phyloP scores from a whole-genome alignment of 1,140 invertebrate genomes.

The Samia ricini region DNA sequence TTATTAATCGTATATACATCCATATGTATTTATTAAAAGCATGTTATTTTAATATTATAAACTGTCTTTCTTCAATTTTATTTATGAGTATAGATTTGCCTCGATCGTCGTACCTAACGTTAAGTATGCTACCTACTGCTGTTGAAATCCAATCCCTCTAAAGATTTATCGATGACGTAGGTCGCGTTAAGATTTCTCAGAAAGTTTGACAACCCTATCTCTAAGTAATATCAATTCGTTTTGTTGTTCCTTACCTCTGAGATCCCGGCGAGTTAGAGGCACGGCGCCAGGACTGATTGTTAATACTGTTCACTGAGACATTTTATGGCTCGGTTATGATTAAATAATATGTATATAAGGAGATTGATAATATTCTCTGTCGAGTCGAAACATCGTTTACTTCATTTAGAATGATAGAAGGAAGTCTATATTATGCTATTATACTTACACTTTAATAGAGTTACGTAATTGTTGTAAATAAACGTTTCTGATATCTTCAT shows the following conservation, averaged over 20 bases:
- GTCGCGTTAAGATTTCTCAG: not conserved
- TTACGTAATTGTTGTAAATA: not conserved
- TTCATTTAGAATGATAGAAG: not conserved
- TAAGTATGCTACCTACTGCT: not conserved
- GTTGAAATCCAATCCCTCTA: not conserved
- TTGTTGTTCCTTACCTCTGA: conserved; percentile 37
- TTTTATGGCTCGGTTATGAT: conserved; percentile 43
- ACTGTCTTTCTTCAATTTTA: too few species aligned
- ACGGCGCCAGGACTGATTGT: conserved; percentile 54
- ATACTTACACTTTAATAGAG: not conserved
- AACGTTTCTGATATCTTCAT: not conserved
- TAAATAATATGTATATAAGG: conserved; percentile 27
- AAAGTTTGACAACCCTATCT: conserved; percentile 9
- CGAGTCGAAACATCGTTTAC: not conserved
- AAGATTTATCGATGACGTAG: not conserved
- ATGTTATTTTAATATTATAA: too few species aligned
- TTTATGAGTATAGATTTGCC: too few species aligned
- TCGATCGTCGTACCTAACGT: not conserved
- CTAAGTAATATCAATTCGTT: conserved; percentile 38
- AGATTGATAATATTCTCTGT: not conserved
- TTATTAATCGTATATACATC: too few species aligned
- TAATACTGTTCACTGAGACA: conserved; percentile 42
- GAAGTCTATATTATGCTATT: not conserved
- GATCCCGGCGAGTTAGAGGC: conserved; percentile 17
- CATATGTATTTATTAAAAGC: too few species aligned